Percentiles rank a stretch among this genome's conserved stretches.
These are phyloP conservation scores for Oreochromis spilurus DNA, from an alignment of 2,113 vertebrate genomes.

Conservation along the genomic window DNA sequence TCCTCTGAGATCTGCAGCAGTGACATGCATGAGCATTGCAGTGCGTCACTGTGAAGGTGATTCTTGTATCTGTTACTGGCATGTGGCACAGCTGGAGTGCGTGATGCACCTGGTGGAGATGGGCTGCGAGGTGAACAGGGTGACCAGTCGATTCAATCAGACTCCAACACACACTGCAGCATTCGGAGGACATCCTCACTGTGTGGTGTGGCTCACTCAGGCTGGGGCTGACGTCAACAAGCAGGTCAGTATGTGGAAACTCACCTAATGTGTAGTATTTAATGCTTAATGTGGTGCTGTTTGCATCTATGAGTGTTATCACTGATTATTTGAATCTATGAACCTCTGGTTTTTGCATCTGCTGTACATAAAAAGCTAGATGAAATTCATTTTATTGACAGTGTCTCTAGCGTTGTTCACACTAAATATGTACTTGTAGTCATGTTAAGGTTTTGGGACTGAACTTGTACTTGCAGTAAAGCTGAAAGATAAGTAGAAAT, in stretches of 20 bases:
- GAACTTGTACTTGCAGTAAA: background rate
- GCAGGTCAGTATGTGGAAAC: conserved; percentile 74
- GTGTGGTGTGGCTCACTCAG: conserved; percentile 89
- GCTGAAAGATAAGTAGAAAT: background rate
- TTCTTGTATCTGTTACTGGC: background rate
- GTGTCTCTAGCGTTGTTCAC: background rate
- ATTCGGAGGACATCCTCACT: conserved; percentile 91
- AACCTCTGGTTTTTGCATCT: rapidly evolving
- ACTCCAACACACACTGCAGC: conserved; percentile 92
- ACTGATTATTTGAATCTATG: background rate
- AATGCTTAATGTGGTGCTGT: background rate
- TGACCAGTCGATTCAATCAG: conserved; percentile 87
- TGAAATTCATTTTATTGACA: rapidly evolving
- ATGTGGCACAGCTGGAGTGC: conserved; percentile 86
- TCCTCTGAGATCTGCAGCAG: background rate
- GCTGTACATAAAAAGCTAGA: background rate
- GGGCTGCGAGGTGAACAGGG: conserved; percentile 85
- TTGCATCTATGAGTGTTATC: background rate
- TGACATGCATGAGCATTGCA: rapidly evolving
- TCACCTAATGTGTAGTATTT: background rate
- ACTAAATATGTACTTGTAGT: background rate
- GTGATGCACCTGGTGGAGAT: conserved; percentile 85
- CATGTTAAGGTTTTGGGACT: background rate
- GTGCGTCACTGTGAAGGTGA: background rate
- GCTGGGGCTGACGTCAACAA: conserved; percentile 90